phyloP scores from a whole-genome alignment of 2,888 invertebrate genomes.

The Drosophila barbarae region DNA sequence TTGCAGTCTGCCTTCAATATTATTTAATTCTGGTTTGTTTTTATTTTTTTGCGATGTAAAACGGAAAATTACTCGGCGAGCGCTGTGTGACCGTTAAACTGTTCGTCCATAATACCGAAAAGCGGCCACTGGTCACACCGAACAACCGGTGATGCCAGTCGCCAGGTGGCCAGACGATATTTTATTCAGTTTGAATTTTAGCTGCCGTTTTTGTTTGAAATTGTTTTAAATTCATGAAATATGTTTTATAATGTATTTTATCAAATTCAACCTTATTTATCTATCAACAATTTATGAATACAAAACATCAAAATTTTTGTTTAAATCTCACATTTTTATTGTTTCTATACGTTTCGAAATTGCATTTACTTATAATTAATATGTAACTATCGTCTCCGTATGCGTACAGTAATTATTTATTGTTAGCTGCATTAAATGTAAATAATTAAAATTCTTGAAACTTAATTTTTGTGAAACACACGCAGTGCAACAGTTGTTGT shows the following conservation, averaged over 20 bases:
- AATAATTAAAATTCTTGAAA: constrained; percentile 65
- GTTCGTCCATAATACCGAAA: background rate
- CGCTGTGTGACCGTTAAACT: background rate
- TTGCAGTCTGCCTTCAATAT: constrained; percentile 4
- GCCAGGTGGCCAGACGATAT: too few species aligned
- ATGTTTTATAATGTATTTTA: background rate
- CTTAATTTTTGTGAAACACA: constrained; percentile 61
- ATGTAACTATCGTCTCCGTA: constrained; percentile 63
- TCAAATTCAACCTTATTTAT: background rate
- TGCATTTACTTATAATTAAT: constrained; percentile 69
- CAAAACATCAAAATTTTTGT: constrained; percentile 16
- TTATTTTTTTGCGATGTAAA: constrained; percentile 21
- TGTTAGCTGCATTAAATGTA: constrained; percentile 52
- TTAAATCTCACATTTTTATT: constrained; percentile 73
- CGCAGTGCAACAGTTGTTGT: constrained; percentile 43
- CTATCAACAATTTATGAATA: background rate
- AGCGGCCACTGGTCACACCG: background rate
- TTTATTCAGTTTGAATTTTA: too few species aligned
- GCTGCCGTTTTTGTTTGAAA: too few species aligned
- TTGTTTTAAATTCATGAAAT: too few species aligned
- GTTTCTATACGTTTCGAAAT: constrained; percentile 72
- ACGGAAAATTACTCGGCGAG: constrained; percentile 17
- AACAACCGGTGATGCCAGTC: background rate
- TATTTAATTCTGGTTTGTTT: constrained; percentile 23
- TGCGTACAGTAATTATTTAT: constrained; percentile 56